Conservation (phyloP, 2,113 vertebrate genomes). For the Mustela nigripes region DNA sequence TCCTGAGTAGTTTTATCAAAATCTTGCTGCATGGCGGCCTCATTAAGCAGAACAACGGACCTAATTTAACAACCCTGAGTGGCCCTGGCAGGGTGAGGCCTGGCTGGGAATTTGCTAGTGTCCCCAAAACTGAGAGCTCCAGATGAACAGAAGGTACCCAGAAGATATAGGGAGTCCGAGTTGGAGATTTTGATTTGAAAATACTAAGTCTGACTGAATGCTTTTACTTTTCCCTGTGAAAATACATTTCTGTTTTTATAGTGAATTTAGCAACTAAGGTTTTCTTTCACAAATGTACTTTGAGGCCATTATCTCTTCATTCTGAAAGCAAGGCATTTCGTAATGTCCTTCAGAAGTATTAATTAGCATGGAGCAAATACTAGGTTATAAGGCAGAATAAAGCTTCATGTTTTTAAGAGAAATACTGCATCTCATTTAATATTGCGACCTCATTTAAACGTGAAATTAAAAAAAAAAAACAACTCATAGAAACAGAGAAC, state of each 20-base stretch:
- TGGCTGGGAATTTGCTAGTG: neutral
- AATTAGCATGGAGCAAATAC: neutral
- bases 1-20: neutral
- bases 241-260: constrained; percentile 7
- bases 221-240: neutral
- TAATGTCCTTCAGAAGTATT: neutral
- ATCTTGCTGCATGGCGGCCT: neutral
- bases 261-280: neutral
- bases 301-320: neutral
- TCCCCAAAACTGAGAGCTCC: neutral
- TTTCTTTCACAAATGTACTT: constrained; percentile 14
- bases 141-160: neutral
- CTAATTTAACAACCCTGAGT: neutral
- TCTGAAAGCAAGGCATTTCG: neutral
- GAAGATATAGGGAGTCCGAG: neutral
- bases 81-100: neutral
- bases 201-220: neutral
- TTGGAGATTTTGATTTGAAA: neutral
- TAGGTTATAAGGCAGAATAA: neutral
- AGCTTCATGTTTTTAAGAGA: neutral
- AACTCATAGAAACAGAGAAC: neutral
- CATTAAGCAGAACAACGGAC: neutral
- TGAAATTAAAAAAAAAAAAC: neutral
- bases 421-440: neutral
- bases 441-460: neutral